Conservation (phyloP, 2,888 invertebrate species). For the Cyclophora albipunctata region DNA sequence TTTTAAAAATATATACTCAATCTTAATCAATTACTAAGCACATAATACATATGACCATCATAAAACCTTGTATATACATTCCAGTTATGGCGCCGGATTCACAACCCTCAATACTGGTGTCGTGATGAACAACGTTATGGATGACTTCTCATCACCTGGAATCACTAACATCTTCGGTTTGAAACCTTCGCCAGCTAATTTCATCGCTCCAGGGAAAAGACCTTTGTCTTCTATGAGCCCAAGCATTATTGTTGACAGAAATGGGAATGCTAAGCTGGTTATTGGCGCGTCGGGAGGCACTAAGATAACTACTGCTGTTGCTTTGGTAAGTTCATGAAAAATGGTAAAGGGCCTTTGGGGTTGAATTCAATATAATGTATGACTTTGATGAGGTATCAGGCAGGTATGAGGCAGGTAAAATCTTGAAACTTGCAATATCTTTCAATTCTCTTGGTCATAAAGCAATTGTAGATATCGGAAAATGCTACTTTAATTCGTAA, state of each 20-base stretch:
- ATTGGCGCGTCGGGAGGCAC: conserved; percentile 90
- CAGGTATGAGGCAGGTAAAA: too few relatives aligned
- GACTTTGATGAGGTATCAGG: too few relatives aligned
- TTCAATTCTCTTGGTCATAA: too few relatives aligned
- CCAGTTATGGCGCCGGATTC: conserved; percentile 88
- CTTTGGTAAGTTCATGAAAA: conserved; percentile 65
- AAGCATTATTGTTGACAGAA: conserved; percentile 80
- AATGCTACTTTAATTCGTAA: too few relatives aligned
- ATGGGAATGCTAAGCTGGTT: conserved; percentile 81
- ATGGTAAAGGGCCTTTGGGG: too few relatives aligned
- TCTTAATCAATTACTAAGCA: too few relatives aligned
- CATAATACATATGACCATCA: too few relatives aligned
- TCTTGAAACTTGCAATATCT: too few relatives aligned
- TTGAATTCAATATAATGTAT: too few relatives aligned
- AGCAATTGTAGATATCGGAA: too few relatives aligned
- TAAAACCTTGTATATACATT: neutral
- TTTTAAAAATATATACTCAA: too few relatives aligned
- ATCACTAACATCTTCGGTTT: conserved; percentile 81
- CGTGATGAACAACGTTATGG: conserved; percentile 96
- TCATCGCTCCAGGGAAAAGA: conserved; percentile 85
- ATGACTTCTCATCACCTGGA: conserved; percentile 91
- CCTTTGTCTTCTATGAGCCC: conserved; percentile 93
- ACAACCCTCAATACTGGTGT: conserved; percentile 89
- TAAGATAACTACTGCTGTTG: conserved; percentile 84
- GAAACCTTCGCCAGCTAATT: conserved; percentile 87